These are phyloP conservation scores for Tapirus terrestris DNA, from an alignment of 2,113 vertebrate genomes.

Conservation along the genomic window DNA sequence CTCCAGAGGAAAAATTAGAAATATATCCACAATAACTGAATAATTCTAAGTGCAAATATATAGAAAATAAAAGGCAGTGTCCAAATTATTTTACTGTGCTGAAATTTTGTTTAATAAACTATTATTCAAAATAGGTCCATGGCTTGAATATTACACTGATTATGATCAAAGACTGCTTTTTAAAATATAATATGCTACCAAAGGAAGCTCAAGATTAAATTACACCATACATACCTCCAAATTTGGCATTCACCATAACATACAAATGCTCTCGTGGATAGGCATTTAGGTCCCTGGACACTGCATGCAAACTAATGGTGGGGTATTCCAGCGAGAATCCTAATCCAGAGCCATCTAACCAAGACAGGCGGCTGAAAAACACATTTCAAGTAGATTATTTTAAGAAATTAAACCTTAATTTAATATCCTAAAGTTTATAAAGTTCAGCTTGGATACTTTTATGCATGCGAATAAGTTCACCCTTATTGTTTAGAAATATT, in stretches of 20 bases:
- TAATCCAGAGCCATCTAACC: slow-evolving; percentile 94
- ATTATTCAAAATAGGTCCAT: background rate
- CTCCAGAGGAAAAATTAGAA: slow-evolving; percentile 11
- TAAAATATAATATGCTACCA: background rate
- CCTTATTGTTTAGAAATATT: slow-evolving; percentile 22
- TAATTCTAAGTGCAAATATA: slow-evolving; percentile 41
- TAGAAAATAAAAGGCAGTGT: slow-evolving; percentile 11
- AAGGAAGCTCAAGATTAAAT: slow-evolving; percentile 43
- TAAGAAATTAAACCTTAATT: slow-evolving; percentile 52
- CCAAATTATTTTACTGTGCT: slow-evolving; percentile 31
- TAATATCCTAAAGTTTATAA: background rate
- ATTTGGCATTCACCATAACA: slow-evolving; percentile 96
- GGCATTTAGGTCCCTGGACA: slow-evolving; percentile 93
- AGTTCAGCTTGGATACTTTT: background rate
- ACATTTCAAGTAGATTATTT: slow-evolving; percentile 65
- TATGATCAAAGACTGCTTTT: slow-evolving; percentile 11
- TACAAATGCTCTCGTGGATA: slow-evolving; percentile 96
- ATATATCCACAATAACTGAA: background rate
- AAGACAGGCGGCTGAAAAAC: slow-evolving; percentile 91
- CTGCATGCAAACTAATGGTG: slow-evolving; percentile 95
- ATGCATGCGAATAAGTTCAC: slow-evolving; percentile 36
- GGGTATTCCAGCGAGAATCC: slow-evolving; percentile 97
- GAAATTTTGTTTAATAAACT: slow-evolving; percentile 39
- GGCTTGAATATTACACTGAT: background rate
- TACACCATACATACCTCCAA: slow-evolving; percentile 87